Evolutionary conservation across 2,888 invertebrate species (phyloP), one percentile per base, ranked within the genome.

Genomic region (Andricus quercusramuli): DNA sequence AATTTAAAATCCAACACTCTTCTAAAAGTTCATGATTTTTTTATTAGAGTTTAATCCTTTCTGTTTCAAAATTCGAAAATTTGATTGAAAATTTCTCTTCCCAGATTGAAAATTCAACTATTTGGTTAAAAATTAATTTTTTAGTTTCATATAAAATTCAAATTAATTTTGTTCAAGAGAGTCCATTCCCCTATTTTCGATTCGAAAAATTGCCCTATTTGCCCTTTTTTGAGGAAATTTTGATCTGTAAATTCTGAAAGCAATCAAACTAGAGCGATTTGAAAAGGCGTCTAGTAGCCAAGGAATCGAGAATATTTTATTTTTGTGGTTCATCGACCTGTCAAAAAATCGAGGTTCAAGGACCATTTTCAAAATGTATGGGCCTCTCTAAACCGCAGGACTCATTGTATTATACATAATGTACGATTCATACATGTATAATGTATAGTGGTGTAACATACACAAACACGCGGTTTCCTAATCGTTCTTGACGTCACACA

Each of bases 401-500:
- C 74, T 74, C 32, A 59, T 74, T 56, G 47, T 70, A 29, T 70
- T 51, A 32, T 70, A 29, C 51, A 70, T 70, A 70, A 70, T 51
- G 56, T 56, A 56, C 3, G n/a, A 56, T n/a, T 3, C 17, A n/a
- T 11, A 56, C 11, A 59, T 59, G 22, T 59, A 22, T 59, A 59
- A n/a, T 59, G 11, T 70, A 29, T 70, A 47, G 29, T 32, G 74
- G 74, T 74, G 15, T 56, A 22, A 59, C 4, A 37, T 74, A 56
- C 32, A 74, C 56, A 59, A 74, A 65, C 64, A 64, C 37, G 15
- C 20, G 29, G 41, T 64, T 77, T 65, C 77, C 65, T 77, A 77
- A 77, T 77, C 68, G 37, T 59, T 77, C 25, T 44, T 64, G 77
- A 77, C 65, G 77, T 64, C 77, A 77, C 29, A 74, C 51, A 32